Conservation (phyloP, 2,888 invertebrate species). For the Oligia latruncula region DNA sequence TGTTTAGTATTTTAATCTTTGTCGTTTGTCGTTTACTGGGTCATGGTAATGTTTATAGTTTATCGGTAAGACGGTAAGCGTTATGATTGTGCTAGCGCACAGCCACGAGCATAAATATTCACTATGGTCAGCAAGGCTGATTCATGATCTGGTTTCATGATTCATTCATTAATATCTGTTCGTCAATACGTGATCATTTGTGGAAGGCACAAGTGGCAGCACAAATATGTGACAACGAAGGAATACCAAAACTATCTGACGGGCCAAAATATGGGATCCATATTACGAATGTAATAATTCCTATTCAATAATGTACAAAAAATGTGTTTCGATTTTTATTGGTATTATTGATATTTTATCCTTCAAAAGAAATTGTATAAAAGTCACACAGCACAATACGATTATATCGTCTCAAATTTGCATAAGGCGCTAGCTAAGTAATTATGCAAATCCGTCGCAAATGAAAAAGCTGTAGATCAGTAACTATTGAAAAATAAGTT, state of each 20-base stretch:
- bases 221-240: neutral
- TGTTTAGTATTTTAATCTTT: slow-evolving; percentile 35
- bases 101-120: neutral
- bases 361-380: neutral
- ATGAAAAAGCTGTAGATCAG: slow-evolving; percentile 29
- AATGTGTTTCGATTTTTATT: no score
- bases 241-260: neutral
- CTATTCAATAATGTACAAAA: neutral
- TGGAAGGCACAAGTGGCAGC: neutral
- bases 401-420: neutral
- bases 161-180: no score
- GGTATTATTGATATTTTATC: neutral
- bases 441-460: slow-evolving; percentile 9
- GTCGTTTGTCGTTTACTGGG: slow-evolving; percentile 36
- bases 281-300: neutral
- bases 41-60: slow-evolving; percentile 1
- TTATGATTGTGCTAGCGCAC: neutral
- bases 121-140: neutral
- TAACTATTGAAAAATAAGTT: slow-evolving; percentile 42
- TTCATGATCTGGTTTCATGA: neutral
- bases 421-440: slow-evolving; percentile 1
- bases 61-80: neutral
- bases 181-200: neutral
- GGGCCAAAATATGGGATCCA: neutral
- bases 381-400: neutral